Evolutionary conservation across 2,888 invertebrate species (phyloP), one percentile per base, ranked within the genome.

Genomic region (Heptascelio sp.): DNA sequence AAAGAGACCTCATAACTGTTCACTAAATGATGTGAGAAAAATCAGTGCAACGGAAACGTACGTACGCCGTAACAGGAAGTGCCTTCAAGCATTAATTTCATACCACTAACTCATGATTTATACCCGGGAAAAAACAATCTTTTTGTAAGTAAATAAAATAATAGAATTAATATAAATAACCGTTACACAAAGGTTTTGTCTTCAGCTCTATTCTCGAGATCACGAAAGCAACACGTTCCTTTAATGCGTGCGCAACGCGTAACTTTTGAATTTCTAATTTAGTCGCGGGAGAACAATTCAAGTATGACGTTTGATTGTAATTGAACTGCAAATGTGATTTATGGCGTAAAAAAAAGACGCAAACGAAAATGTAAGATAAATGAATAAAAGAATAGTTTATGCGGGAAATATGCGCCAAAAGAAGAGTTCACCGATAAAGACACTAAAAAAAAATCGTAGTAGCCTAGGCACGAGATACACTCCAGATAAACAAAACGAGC

Each of bases 1-100:
- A 72, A 73, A 65, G 57, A 79, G 79, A 72, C 59, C 76, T 80
- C 76, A 70, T 79, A 83, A 79, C 79, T 79, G 83, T 83, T 83
- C 67, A 60, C 83, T 64, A 79, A 79, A 78, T 78, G 78, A 57
- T 68, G 75, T 67, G 75, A 80, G 75, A 75, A 80, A 70, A 72
- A 79, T 80, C 46, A 53, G 13, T 8, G 26, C 72, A 72, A 68
- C 79, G 79, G 79, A 80, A 80, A 80, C 26, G 60, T 65, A 65
- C 59, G 57, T 60, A 57, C 34, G 72, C 59, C 59, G 46, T 62
- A 65, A 72, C 72, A 79, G 79, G 79, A 79, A 79, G 72, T 57
- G 60, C 64, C 64, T 21, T 19, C 60, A 65, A 72, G 79, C 65
- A 72, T 67, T 79, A 49, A 79, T 79, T 65, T 72, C 25, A 71